Base-by-base conservation (phyloP, 2,888 invertebrate genomes). In the Malacosoma neustria region DNA sequence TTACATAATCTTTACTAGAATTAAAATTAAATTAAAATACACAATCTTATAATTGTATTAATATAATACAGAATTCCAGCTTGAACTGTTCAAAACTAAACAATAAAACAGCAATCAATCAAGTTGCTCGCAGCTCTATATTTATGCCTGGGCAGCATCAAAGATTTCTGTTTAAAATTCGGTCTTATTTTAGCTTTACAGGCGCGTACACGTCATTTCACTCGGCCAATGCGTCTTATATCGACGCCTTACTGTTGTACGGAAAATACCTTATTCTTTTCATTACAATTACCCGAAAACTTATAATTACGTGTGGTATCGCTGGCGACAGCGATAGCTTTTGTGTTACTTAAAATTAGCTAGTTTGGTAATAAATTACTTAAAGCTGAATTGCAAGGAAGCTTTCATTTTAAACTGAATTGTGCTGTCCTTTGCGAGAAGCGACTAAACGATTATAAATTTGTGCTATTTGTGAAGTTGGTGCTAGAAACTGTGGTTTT, bases 171-270 rank as follows among this genome's bases (percentile, higher is more conserved):
- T 85, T 81, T 87, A 85, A 85, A 85, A 82, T 86, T 87, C 76
- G 84, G 84, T 87, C 85, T 86, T 87, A 86, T 86, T 87, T 85
- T 86, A 86, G 86, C 85, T 86, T 82, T 82, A 81, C 82, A 75
- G 74, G 69, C 84, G 75, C 68, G 77, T 76, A 72, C 73, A 77
- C 85, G 81, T 82, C 84, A 76, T 76, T 63, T 70, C 72, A 70
- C 72, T 70, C 72, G 69, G 60, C 73, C 80, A 72, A 82, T 81
- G 85, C 79, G 77, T 84, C 80, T 84, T 81, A 75, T 61, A 81
- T 84, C 80, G 82, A 79, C 76, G 74, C 59, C 57, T 47, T 53
- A 49, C 44, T 22, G 22, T 22, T 22, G 9, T 22, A 22, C 5
- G 22, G 22, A 22, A 22, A 22, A 22, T 22, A 22, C 22, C 22